A percentile compares a stretch with the other conserved stretches of the same genome.
Evolutionary conservation across 2,888 invertebrate genomes (phyloP).

Genomic region (Diaperis boleti): DNA sequence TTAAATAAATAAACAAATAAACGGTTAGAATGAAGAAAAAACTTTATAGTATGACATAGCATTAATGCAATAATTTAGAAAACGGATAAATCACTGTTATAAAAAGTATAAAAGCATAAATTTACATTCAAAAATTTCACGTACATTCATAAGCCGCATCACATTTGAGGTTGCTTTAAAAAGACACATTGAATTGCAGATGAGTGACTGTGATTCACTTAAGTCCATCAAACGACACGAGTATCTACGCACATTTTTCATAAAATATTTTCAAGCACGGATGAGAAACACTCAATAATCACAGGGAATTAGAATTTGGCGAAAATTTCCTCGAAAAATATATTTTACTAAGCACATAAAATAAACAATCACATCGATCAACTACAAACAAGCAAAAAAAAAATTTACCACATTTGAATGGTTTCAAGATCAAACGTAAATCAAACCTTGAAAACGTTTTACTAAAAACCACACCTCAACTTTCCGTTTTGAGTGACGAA

Average conservation of each 20-base stretch:
- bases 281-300: neutral
- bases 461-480: neutral
- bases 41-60: too few relatives aligned
- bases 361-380: conserved; percentile 1
- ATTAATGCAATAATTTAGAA: too few relatives aligned
- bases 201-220: neutral
- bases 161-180: neutral
- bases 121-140: neutral
- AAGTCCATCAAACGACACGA: too few relatives aligned
- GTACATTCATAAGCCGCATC: neutral
- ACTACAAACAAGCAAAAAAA: neutral
- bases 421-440: neutral
- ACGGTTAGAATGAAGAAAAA: too few relatives aligned
- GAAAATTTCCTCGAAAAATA: neutral
- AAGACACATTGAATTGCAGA: neutral
- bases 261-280: neutral
- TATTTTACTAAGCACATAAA: neutral
- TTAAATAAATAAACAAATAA: too few relatives aligned
- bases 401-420: too few relatives aligned
- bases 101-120: neutral
- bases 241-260: too few relatives aligned
- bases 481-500: neutral
- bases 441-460: neutral
- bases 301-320: neutral
- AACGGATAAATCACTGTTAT: too few relatives aligned